Evolutionary conservation across 2,888 invertebrate genomes (phyloP), one percentile per base, ranked within the genome.

Genomic region (Petrolisthes manimaculis): DNA sequence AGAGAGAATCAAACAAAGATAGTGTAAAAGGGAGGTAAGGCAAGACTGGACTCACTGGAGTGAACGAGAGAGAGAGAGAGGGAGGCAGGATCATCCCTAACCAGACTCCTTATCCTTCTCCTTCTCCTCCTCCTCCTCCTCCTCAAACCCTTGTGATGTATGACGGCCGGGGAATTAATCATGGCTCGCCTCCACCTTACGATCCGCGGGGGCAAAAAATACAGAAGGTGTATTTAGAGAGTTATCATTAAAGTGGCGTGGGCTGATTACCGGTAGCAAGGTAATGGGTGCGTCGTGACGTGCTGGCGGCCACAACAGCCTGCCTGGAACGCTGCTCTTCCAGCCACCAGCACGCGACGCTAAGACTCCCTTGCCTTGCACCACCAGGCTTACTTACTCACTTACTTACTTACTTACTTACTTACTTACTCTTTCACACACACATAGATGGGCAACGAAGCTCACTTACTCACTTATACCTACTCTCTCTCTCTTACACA

Each of bases 171-270:
- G 67, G 55, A 84, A 78, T 84, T 78, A 84, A 78, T 78, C 78
- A 61, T 61, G 67, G 61, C 78, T 51, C 37, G 54, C 86, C 56
- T 18, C 55, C 53, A 18, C 77, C 61, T 51, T 61, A 67, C 77
- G 77, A 74, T 77, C 77, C 51, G 24, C 37, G n/a, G 54, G 78
- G 54, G 67, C 53, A 56, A 61, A 86, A 86, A 80, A 67, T 18
- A 14, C 56, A 74, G 86, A 81, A 80, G 80, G 86, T 81, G 86
- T 86, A 86, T 86, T 86, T 86, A 86, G 86, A 86, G 71, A 81
- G 81, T 86, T 86, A 86, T 86, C 81, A 86, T 86, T 86, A 86
- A 86, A 81, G 81, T 86, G 78, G 86, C 86, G 86, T 81, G 69
- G 86, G 55, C 80, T 86, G 81, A 86, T 86, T 86, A 81, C 86